phyloP scores from a whole-genome alignment of 2,888 invertebrate genomes.

The Crepidodera aurea region DNA sequence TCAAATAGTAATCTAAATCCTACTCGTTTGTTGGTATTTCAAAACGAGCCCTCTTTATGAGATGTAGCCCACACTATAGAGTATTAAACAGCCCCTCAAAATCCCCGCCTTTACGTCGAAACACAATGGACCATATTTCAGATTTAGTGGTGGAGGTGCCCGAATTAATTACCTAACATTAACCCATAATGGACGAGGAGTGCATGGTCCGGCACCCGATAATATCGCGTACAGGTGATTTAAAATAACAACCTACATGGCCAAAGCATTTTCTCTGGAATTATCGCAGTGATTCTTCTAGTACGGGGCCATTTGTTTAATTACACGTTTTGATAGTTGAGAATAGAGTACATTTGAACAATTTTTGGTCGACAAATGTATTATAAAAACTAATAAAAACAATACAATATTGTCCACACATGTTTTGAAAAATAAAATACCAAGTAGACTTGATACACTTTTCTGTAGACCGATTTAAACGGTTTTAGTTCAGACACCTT shows the following conservation, averaged over 20 bases:
- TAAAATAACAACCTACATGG: conserved; percentile 51
- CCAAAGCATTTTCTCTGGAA: conserved; percentile 45
- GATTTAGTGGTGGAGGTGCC: conserved; percentile 45
- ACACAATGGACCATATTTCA: conserved; percentile 48
- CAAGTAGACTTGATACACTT: too few species aligned
- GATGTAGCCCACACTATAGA: neutral
- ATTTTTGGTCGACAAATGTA: too few species aligned
- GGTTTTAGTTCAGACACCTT: too few species aligned
- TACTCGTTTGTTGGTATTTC: too few species aligned
- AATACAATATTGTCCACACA: too few species aligned
- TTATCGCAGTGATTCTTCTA: conserved; percentile 44
- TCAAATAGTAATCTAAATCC: too few species aligned
- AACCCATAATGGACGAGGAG: conserved; percentile 47
- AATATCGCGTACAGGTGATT: conserved; percentile 51
- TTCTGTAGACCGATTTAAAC: too few species aligned
- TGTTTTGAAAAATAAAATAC: too few species aligned
- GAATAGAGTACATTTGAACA: too few species aligned
- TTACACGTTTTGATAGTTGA: too few species aligned
- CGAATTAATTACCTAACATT: conserved; percentile 50
- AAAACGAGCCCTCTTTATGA: too few species aligned
- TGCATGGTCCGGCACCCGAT: conserved; percentile 48
- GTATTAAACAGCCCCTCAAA: neutral
- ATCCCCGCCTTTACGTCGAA: neutral
- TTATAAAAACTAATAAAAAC: too few species aligned
- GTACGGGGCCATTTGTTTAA: neutral